These are phyloP conservation scores for Steinernema carpocapsae DNA, from an alignment of 2,888 invertebrate species.

Conservation along the genomic window DNA sequence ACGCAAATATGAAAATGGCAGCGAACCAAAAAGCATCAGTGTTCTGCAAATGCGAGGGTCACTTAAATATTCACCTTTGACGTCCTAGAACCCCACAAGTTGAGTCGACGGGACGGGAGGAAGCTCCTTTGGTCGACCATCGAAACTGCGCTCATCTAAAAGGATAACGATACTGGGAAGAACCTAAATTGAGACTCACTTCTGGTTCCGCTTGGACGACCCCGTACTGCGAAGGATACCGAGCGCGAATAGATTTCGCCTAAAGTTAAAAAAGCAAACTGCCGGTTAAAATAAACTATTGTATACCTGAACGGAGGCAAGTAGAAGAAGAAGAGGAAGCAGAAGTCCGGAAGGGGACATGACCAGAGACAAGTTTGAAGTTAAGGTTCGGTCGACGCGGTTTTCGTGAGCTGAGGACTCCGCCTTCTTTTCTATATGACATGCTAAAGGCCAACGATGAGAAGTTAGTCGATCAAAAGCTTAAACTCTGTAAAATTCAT, in stretches of 20 bases:
- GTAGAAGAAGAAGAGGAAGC: background rate
- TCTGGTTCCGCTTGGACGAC: no score
- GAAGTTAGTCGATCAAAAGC: background rate
- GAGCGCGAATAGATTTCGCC: background rate
- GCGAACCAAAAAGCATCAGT: background rate
- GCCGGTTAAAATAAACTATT: no score
- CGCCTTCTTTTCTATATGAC: no score
- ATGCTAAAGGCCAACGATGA: background rate
- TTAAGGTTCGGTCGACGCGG: no score
- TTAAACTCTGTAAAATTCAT: no score
- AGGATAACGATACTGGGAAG: no score
- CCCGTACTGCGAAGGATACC: slow-evolving; percentile 14
- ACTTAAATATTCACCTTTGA: slow-evolving; percentile 15
- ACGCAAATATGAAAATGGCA: background rate
- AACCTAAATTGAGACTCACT: background rate
- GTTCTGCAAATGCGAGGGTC: no score
- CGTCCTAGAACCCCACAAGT: slow-evolving; percentile 21
- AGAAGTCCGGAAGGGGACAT: background rate
- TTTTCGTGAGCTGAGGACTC: no score
- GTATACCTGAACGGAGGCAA: no score
- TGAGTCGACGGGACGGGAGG: slow-evolving; percentile 16
- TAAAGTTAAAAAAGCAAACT: background rate
- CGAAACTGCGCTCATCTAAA: background rate
- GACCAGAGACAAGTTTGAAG: background rate
- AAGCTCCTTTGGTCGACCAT: background rate